Conservation (phyloP, 2,797 vertebrate species). For the Anguilla pacifica region DNA sequence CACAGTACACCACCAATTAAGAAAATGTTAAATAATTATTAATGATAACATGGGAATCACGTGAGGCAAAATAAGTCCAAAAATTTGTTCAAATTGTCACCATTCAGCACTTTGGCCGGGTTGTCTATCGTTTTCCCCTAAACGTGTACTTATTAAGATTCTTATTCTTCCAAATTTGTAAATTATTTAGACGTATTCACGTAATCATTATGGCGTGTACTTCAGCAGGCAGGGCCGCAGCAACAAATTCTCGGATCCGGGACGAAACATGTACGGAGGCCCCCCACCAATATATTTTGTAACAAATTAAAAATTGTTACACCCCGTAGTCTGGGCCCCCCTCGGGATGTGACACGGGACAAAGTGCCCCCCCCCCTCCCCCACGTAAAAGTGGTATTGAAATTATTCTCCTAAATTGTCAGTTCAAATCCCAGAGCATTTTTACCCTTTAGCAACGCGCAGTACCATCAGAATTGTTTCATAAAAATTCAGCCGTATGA, state of each 20-base stretch:
- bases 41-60: neutral
- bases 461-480: neutral
- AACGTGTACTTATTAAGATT: neutral
- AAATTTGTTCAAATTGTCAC: neutral
- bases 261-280: too few species aligned
- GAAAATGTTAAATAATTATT: neutral
- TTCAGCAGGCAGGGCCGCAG: neutral
- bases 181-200: too few species aligned
- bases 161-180: too few species aligned
- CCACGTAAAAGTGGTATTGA: neutral
- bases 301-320: too few species aligned
- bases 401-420: neutral
- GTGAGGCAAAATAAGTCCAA: neutral
- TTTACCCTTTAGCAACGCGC: neutral
- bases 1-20: neutral
- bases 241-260: too few species aligned
- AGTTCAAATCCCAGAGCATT: neutral
- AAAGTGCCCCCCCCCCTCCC: too few species aligned
- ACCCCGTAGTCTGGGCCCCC: too few species aligned
- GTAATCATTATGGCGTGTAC: neutral
- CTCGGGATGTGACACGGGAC: too few species aligned
- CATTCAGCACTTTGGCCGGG: neutral
- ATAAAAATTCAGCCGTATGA: neutral
- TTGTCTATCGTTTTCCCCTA: neutral
- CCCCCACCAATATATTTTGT: too few species aligned